These are phyloP conservation scores for Diplosoma virens DNA, from an alignment of 23 tunicate species.

Conservation along the genomic window DNA sequence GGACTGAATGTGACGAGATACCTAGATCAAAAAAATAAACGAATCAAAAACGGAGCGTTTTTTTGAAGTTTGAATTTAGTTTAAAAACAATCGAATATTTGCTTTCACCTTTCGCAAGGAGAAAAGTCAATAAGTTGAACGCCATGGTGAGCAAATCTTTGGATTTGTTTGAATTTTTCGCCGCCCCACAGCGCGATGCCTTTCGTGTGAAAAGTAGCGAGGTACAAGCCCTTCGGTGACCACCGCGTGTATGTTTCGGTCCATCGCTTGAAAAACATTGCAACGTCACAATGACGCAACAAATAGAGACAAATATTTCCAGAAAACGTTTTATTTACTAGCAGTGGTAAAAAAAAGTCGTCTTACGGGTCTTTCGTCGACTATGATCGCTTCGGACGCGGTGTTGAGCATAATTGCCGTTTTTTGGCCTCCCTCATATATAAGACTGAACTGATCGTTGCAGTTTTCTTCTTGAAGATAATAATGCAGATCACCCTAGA, in stretches of 20 bases:
- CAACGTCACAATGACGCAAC: no score
- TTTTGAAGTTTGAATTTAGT: no score
- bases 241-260: constrained; percentile 89
- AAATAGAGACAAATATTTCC: not conserved
- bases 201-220: constrained; percentile 86
- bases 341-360: not conserved
- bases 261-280: constrained; percentile 66
- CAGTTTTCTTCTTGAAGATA: constrained; percentile 85
- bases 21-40: no score
- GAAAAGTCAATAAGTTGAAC: constrained; percentile 93
- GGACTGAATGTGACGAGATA: constrained; percentile 88
- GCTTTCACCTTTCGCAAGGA: constrained; percentile 96
- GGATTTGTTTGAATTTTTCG: constrained; percentile 74
- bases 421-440: constrained; percentile 82
- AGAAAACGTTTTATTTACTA: not conserved
- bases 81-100: no score
- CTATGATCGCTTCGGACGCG: constrained; percentile 45
- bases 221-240: constrained; percentile 87
- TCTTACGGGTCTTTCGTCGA: constrained; percentile 72
- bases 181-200: constrained; percentile 97
- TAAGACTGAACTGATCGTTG: constrained; percentile 89
- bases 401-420: constrained; percentile 81
- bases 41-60: no score
- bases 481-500: constrained; percentile 80
- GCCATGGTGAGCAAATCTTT: constrained; percentile 76